These are phyloP conservation scores for Onychomys leucogaster DNA, from an alignment of 2,797 vertebrate genomes.

Conservation along the genomic window DNA sequence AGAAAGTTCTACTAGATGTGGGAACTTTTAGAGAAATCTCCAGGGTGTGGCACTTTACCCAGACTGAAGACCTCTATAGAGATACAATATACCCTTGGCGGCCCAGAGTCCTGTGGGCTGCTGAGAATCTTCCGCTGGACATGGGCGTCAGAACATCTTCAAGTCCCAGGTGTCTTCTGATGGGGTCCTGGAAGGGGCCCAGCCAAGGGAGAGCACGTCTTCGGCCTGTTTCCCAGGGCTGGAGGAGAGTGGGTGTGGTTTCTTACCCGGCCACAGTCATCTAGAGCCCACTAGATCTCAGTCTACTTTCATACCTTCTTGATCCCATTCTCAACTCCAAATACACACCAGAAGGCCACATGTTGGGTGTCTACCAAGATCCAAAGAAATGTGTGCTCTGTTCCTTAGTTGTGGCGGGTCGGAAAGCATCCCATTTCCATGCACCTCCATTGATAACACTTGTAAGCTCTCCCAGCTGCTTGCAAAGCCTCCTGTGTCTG, in stretches of 20 bases:
- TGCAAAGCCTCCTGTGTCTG: neutral
- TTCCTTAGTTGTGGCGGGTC: neutral
- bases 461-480: conserved; percentile 1
- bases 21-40: neutral
- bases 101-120: neutral
- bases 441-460: neutral
- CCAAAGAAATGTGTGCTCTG: neutral
- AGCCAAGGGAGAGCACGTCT: neutral
- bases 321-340: neutral
- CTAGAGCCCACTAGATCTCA: neutral
- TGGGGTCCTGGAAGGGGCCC: neutral
- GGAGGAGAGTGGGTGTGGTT: neutral
- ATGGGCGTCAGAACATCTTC: neutral
- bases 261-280: neutral
- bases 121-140: neutral
- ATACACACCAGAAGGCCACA: neutral
- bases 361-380: no score
- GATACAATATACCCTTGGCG: no score
- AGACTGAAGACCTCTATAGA: neutral
- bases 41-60: neutral
- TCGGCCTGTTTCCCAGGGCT: neutral
- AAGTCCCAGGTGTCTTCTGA: neutral
- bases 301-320: neutral
- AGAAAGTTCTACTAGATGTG: neutral
- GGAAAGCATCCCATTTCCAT: no score